A percentile compares a stretch with the other conserved stretches of the same genome.
These are phyloP conservation scores for Tringa solitaria DNA, from an alignment of 2,113 vertebrate genomes.

Conservation along the genomic window DNA sequence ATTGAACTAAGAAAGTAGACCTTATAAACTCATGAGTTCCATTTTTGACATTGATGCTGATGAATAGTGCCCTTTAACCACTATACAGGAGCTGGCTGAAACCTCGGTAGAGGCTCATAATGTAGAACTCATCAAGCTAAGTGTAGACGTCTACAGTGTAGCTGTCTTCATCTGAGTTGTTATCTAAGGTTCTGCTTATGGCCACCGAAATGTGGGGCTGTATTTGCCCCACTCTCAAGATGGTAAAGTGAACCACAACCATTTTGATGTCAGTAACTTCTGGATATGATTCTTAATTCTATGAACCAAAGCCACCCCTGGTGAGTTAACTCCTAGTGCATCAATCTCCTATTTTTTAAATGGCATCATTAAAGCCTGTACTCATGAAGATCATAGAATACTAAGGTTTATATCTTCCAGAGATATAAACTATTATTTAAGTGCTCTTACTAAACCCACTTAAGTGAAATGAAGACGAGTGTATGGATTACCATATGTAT, in stretches of 20 bases:
- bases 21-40: rapidly evolving
- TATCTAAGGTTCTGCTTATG: not conserved
- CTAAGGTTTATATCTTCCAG: not conserved
- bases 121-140: not conserved
- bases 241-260: not conserved
- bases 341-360: not conserved
- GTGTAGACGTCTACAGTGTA: not conserved
- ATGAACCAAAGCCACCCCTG: not conserved
- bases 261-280: not conserved
- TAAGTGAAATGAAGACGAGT: not conserved
- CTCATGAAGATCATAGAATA: not conserved
- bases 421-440: not conserved
- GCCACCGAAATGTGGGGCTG: not conserved
- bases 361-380: not conserved
- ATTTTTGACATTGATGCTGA: not conserved
- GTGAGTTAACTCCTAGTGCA: not conserved
- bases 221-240: not conserved
- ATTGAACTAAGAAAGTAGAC: not conserved
- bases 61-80: not conserved
- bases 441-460: not conserved
- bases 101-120: not conserved
- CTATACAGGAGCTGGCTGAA: not conserved
- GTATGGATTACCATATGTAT: not conserved
- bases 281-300: not conserved
- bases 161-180: not conserved